A percentile compares a stretch with the other conserved stretches of the same genome.
phyloP scores from a whole-genome alignment of 2,113 vertebrate genomes.

The Clarias batrachus region DNA sequence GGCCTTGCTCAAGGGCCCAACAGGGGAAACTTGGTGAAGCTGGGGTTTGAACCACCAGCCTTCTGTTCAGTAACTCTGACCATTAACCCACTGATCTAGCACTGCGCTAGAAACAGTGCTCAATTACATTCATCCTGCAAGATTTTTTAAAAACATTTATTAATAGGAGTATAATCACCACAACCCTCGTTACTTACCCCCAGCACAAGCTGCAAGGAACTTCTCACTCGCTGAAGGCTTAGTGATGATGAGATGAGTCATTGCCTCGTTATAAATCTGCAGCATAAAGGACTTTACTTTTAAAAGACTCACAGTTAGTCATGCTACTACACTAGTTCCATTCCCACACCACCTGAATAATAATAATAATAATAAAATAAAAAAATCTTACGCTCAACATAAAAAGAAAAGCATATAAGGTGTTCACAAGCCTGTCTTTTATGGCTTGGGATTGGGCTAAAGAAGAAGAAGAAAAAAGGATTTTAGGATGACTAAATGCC shows the following conservation, averaged over 20 bases:
- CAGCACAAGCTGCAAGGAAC: constrained; percentile 88
- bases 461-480: background rate
- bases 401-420: background rate
- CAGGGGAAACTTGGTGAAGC: too few species aligned
- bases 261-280: constrained; percentile 81
- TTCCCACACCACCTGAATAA: background rate
- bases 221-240: constrained; percentile 87
- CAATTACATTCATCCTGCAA: background rate
- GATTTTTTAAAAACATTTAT: background rate
- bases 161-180: background rate
- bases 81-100: too few species aligned
- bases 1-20: too few species aligned
- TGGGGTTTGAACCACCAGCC: too few species aligned
- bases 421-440: background rate
- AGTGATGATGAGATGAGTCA: constrained; percentile 86
- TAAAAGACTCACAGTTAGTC: background rate
- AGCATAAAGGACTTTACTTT: constrained; percentile 35
- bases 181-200: constrained; percentile 76
- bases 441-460: background rate
- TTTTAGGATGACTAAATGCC: background rate
- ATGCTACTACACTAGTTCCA: background rate
- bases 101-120: too few species aligned
- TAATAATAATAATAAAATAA: background rate
- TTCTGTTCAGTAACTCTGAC: too few species aligned
- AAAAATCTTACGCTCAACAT: background rate